Conservation (phyloP, 2,888 invertebrate species). For the Molorchus minor region DNA sequence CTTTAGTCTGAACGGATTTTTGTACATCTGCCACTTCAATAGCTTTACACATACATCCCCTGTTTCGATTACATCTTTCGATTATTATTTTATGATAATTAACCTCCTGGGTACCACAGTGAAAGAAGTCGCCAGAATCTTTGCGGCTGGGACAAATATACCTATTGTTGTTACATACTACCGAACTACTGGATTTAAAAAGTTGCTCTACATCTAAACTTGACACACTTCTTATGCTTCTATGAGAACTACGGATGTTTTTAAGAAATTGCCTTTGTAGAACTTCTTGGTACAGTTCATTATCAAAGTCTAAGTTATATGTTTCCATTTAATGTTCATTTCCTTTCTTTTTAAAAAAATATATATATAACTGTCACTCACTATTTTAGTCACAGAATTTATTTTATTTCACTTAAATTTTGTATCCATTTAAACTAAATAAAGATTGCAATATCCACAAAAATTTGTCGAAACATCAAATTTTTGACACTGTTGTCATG, state of each 20-base stretch:
- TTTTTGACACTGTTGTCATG: background rate
- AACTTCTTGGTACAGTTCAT: background rate
- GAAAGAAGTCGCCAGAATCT: background rate
- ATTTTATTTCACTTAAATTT: conserved; percentile 5
- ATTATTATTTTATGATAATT: conserved; percentile 8
- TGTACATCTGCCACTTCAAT: background rate
- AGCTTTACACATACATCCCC: conserved; percentile 15
- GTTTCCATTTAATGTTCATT: background rate
- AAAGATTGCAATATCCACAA: background rate
- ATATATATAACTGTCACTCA: no score
- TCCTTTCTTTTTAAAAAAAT: conserved; percentile 6
- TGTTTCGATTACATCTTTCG: conserved; percentile 3
- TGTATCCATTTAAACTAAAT: conserved; percentile 7
- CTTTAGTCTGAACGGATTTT: background rate
- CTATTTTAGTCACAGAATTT: no score
- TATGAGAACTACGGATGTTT: background rate
- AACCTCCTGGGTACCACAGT: background rate
- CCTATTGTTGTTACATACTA: background rate
- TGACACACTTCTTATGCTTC: conserved; percentile 1
- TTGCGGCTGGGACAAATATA: background rate
- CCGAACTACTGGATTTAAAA: background rate
- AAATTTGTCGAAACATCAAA: conserved; percentile 3
- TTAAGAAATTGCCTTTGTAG: background rate
- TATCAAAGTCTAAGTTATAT: background rate
- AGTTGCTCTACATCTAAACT: conserved; percentile 11